Evolutionary conservation across 2,888 invertebrate genomes (phyloP).

Genomic region (Coelinius sp.): DNA sequence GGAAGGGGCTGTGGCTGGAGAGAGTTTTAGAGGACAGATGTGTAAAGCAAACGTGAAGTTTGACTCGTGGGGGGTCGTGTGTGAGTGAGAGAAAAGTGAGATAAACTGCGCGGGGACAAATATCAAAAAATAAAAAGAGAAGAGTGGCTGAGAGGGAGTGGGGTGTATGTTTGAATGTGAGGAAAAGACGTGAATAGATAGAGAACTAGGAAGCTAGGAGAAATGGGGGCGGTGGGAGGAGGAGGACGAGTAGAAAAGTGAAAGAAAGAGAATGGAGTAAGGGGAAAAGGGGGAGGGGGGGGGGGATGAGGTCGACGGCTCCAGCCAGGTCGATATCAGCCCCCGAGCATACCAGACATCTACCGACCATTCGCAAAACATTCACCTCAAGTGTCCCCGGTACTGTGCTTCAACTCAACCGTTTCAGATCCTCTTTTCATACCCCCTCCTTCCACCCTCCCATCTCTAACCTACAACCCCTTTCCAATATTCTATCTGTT

Average conservation of each 20-base stretch:
- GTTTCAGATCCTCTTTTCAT: constrained; percentile 18
- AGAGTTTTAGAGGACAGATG: background rate
- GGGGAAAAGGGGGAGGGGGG: constrained; percentile 49
- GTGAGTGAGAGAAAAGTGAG: constrained; percentile 26
- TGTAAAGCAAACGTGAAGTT: constrained; percentile 12
- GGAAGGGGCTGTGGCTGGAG: background rate
- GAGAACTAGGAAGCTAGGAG: constrained; percentile 34
- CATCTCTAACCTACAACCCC: background rate
- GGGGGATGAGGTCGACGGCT: constrained; percentile 50
- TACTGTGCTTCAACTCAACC: constrained; percentile 49
- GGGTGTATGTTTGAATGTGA: constrained; percentile 37
- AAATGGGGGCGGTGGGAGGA: too few relatives aligned
- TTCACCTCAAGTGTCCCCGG: constrained; percentile 70
- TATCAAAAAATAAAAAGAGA: constrained; percentile 15
- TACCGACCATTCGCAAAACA: constrained; percentile 71
- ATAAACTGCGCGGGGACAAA: constrained; percentile 23
- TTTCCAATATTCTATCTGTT: background rate
- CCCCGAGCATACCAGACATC: constrained; percentile 69
- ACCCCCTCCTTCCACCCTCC: background rate
- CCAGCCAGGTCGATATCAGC: constrained; percentile 68
- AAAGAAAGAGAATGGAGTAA: constrained; percentile 29
- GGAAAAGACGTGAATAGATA: constrained; percentile 34
- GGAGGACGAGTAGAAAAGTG: constrained; percentile 22
- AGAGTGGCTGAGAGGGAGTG: constrained; percentile 27
- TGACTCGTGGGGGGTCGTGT: background rate